A percentile compares a stretch with the other conserved stretches of the same genome.
phyloP scores from a whole-genome alignment of 2,888 invertebrate genomes.

The Pemphredon lugubris region DNA sequence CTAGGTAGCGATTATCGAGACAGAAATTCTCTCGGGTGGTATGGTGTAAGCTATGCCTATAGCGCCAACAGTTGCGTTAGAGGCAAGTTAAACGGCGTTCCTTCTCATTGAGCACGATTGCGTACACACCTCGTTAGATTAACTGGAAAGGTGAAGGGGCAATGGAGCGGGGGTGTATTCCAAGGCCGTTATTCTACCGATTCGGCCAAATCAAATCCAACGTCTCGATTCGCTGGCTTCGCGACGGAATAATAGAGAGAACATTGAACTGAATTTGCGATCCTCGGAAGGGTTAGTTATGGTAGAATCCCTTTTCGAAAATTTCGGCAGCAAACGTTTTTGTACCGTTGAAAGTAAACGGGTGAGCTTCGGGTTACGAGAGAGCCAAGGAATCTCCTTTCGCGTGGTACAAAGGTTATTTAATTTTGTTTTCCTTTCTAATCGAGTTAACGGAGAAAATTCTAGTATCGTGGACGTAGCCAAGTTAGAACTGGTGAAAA shows the following conservation, averaged over 20 bases:
- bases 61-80: constrained; percentile 16
- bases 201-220: not conserved
- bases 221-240: not conserved
- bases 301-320: too few relatives aligned
- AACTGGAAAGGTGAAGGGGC: constrained; percentile 33
- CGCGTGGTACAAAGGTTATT: too few relatives aligned
- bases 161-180: constrained; percentile 10
- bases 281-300: not conserved
- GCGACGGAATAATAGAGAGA: too few relatives aligned
- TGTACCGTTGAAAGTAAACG: too few relatives aligned
- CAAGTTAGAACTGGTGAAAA: too few relatives aligned
- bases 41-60: not conserved
- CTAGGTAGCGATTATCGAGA: constrained; percentile 39
- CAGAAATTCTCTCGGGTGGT: constrained; percentile 17
- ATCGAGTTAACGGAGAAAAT: too few relatives aligned
- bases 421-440: too few relatives aligned
- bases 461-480: too few relatives aligned
- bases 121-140: constrained; percentile 29
- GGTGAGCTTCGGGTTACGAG: too few relatives aligned
- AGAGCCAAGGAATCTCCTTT: too few relatives aligned
- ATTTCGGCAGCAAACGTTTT: not conserved
- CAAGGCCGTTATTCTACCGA: constrained; percentile 9
- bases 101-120: constrained; percentile 45
- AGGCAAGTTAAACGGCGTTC: constrained; percentile 45
- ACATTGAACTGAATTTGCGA: too few relatives aligned